A percentile compares a stretch with the other conserved stretches of the same genome.
phyloP scores from a whole-genome alignment of 2,888 invertebrate species.

The Lasius fuliginosus region DNA sequence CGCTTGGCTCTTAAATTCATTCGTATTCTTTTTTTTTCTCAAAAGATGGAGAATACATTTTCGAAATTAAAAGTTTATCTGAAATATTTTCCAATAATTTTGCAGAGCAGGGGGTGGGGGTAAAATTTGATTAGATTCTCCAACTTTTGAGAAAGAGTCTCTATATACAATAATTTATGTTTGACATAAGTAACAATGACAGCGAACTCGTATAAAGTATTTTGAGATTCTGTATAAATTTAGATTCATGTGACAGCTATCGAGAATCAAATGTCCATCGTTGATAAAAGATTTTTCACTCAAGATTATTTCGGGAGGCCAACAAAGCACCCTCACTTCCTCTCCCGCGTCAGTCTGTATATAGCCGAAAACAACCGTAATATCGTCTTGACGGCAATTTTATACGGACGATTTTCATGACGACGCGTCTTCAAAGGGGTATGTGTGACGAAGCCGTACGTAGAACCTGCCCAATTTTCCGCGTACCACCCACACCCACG shows the following conservation, averaged over 20 bases:
- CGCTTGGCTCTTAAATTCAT: neutral
- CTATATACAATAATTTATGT: neutral
- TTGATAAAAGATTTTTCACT: neutral
- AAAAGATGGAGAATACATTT: neutral
- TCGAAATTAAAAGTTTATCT: neutral
- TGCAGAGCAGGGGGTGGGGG: neutral
- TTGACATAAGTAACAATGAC: slow-evolving; percentile 1
- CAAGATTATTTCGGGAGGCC: slow-evolving; percentile 23
- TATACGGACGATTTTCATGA: slow-evolving; percentile 33
- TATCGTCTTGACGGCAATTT: neutral
- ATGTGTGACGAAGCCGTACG: slow-evolving; percentile 63
- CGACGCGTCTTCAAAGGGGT: slow-evolving; percentile 48
- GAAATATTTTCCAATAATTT: neutral
- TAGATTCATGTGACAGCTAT: slow-evolving; percentile 10
- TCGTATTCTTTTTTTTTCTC: neutral
- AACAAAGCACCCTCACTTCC: neutral
- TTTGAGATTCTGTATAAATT: slow-evolving; percentile 14
- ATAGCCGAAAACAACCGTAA: neutral
- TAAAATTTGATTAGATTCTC: neutral
- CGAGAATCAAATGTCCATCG: slow-evolving; percentile 4
- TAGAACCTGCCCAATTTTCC: slow-evolving; percentile 75
- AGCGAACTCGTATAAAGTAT: slow-evolving; percentile 8
- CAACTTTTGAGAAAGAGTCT: neutral
- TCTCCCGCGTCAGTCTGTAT: neutral
- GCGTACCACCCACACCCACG: slow-evolving; percentile 71